These are phyloP conservation scores for Pholis gunnellus DNA, from an alignment of 2,113 vertebrate species.

Conservation along the genomic window DNA sequence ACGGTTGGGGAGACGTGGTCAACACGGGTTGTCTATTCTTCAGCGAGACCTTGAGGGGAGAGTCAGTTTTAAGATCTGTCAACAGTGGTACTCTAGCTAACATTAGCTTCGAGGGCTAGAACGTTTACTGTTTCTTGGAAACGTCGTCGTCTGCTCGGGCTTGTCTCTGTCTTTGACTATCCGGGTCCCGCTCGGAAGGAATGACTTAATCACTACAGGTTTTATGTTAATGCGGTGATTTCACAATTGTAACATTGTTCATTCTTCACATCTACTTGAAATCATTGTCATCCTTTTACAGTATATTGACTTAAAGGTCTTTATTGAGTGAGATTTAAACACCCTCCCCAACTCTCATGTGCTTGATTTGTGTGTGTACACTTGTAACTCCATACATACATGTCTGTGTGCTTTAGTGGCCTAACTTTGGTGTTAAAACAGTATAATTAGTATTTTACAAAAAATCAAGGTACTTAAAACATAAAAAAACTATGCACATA, in stretches of 20 bases:
- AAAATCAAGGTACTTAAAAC: no score
- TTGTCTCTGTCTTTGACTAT: no score
- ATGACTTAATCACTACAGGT: neutral
- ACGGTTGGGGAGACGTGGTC: neutral
- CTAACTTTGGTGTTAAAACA: neutral
- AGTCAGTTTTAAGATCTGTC: no score
- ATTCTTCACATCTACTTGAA: neutral
- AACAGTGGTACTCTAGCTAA: no score
- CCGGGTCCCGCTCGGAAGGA: neutral
- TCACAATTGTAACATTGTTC: no score
- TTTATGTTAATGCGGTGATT: neutral
- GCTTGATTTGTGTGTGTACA: neutral
- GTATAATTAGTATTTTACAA: no score
- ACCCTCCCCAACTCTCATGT: neutral
- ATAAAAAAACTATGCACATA: no score
- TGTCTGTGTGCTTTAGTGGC: slow-evolving; percentile 1
- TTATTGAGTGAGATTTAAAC: neutral
- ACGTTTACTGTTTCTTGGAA: neutral
- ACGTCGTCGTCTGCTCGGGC: no score
- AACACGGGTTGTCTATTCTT: neutral
- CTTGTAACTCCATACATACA: neutral
- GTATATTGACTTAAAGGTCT: neutral
- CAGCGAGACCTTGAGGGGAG: neutral
- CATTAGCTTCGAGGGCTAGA: no score
- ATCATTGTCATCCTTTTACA: neutral